Base-by-base conservation (phyloP, 2,888 invertebrate genomes). In the Diploptera punctata region DNA sequence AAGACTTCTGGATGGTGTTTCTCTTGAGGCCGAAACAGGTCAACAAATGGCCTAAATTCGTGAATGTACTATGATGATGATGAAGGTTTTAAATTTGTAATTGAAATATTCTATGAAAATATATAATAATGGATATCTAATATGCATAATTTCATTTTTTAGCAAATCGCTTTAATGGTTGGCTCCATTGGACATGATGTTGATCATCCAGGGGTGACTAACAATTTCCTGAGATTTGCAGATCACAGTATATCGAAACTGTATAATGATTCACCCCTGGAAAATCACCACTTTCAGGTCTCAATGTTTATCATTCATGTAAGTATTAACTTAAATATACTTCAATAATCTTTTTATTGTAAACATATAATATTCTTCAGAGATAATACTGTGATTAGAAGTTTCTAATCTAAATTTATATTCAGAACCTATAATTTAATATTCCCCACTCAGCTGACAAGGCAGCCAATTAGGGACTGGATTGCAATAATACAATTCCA, bases 151-250 rank as follows among this genome's bases (percentile, higher is more conserved):
- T 88, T 88, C 72, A 88, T 81, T 73, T 75, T 82, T 69, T 88
- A 88, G 84, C 88, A 87, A 78, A 67, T 43, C 73, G 86, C 85
- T 0, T 80, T 90, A 33, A 83, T 89, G 81, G 78, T 89, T 47
- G 84, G 87, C 0, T 86, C 88, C 0, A 78, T 89, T 0, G 87
- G 88, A 78, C 90, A 90, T 78, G 90, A 90, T 79, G 76, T 89
- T 61, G 89, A 90, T 81, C 90, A 90, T 78, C 86, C 86, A 0
- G 90, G 89, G 0, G 85, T 82, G 78, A 89, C 89, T 75, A 89
- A 89, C 79, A 89, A 87, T 79, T 90, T 86, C 80, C 81, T 89
- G 3, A 79, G 85, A 71, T 80, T 87, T 10, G 83, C 84, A 74
- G 85, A 86, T 74, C 86, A 89, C 71, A 84, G 86, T 0, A 81